Evolutionary conservation across 1,140 invertebrate genomes (phyloP).

Genomic region (Elymnias hypermnestra): DNA sequence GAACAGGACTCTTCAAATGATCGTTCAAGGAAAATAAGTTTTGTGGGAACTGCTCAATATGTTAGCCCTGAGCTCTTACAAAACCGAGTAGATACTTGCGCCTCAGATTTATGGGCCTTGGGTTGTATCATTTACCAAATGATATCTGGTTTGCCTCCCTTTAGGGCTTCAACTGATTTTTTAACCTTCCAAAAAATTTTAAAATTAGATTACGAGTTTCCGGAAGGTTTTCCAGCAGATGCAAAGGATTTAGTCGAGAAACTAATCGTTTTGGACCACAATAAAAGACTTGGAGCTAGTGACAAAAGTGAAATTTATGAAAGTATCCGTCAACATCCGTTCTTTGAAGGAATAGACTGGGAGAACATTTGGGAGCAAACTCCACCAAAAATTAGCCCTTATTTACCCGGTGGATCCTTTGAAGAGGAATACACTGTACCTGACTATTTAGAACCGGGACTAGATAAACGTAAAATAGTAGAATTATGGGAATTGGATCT

Average conservation of each 20-base stretch:
- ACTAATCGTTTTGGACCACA: conserved; percentile 89
- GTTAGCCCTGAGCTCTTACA: conserved; percentile 97
- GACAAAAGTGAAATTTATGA: conserved; percentile 86
- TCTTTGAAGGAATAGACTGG: conserved; percentile 91
- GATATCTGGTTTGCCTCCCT: conserved; percentile 94
- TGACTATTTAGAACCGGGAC: conserved; percentile 88
- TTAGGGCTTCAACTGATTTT: conserved; percentile 95
- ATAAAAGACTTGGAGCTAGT: conserved; percentile 87
- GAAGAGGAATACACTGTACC: conserved; percentile 85
- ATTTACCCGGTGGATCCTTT: conserved; percentile 86
- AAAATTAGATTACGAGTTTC: conserved; percentile 94
- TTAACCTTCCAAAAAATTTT: conserved; percentile 97
- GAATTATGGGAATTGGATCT: conserved; percentile 85
- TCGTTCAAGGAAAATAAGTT: conserved; percentile 85
- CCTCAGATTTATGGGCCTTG: conserved; percentile 98
- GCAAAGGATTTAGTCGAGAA: conserved; percentile 93
- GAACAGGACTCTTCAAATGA: conserved; percentile 44
- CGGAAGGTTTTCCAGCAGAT: conserved; percentile 89
- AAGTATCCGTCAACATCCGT: conserved; percentile 89
- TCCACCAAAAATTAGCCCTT: conserved; percentile 91
- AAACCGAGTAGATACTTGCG: conserved; percentile 85
- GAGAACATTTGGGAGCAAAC: conserved; percentile 85
- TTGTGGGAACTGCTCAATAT: conserved; percentile 99
- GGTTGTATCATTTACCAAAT: conserved; percentile 99
- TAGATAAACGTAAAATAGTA: conserved; percentile 88